Evolutionary conservation across 2,113 vertebrate genomes (phyloP).

Genomic region (Anolis sagrei): DNA sequence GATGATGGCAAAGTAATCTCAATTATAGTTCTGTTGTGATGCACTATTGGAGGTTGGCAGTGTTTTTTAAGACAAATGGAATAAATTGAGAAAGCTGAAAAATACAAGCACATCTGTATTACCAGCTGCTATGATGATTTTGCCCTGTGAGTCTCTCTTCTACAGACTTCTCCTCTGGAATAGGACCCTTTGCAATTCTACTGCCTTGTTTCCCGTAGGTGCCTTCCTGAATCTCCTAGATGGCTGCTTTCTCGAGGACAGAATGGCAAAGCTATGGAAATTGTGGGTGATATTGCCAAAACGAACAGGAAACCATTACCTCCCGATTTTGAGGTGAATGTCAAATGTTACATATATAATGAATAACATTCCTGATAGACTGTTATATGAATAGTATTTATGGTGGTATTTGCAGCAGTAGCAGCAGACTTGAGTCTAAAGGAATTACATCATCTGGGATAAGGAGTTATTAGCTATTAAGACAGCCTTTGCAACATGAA

Average conservation of each 20-base stretch:
- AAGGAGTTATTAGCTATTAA: too few species aligned
- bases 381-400: not conserved
- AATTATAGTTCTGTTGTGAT: too few species aligned
- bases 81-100: too few species aligned
- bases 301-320: conserved; percentile 75
- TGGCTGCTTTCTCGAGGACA: conserved; percentile 82
- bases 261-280: conserved; percentile 71
- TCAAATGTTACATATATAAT: not conserved
- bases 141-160: not conserved
- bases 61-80: not conserved
- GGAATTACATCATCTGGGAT: not conserved
- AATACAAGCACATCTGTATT: not conserved
- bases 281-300: conserved; percentile 75
- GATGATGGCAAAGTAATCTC: not conserved
- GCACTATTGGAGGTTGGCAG: not conserved
- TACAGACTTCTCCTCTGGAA: not conserved
- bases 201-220: conserved; percentile 59
- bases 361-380: not conserved
- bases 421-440: not conserved
- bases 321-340: conserved; percentile 71
- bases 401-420: not conserved
- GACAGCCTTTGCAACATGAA: too few species aligned
- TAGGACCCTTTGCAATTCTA: not conserved
- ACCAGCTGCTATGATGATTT: not conserved
- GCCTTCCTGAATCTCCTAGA: conserved; percentile 80